Base-by-base conservation (phyloP, 2,113 vertebrate species). In the Tychaedon coryphoeus region DNA sequence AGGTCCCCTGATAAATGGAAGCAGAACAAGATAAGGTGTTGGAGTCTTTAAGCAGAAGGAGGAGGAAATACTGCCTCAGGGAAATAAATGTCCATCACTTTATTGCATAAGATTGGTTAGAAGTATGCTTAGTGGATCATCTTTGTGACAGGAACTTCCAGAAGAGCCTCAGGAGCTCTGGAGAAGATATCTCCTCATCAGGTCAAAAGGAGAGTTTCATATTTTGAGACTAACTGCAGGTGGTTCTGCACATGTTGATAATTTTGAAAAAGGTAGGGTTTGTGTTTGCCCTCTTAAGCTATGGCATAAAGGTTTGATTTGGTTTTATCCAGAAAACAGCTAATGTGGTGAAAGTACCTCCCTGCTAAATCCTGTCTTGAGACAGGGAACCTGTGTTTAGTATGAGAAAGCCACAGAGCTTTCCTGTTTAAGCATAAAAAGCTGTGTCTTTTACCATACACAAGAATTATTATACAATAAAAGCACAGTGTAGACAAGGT, bases 181-280 rank as follows among this genome's bases (percentile, higher is more conserved):
- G 24, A 24, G 5, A 36, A 42, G 6, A 22, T 10, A 66, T 58
- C 23, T 82, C 11, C 19, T 85, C 25, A 34, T 9, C 25, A 50
- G 54, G 23, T 73, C 77, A 76, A 61, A 84, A 77, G n/a, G 4
- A 8, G 38, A 77, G 9, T 60, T 76, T 84, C 25, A 1, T 40
- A 17, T 56, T 58, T 23, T 47, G 29, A 69, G 29, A 19, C 8
- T 43, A 36, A 42, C 28, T 78, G 67, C 38, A 47, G 36, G 10
- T 81, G 33, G 8, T 62, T 76, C 31, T 58, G 6, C 8, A 13
- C 3, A 0, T 7, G 12, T 17, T 1, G 1, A 20, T 10, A 47
- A 28, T 42, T 88, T 84, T 71, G 24, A n/a, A 83, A 64, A 76
- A 47, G 16, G 6, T 9, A 50, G 17, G 10, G 16, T 45, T 75